These are phyloP conservation scores for Drosophila kanapiae DNA, from an alignment of 1,140 invertebrate genomes.

Conservation along the genomic window DNA sequence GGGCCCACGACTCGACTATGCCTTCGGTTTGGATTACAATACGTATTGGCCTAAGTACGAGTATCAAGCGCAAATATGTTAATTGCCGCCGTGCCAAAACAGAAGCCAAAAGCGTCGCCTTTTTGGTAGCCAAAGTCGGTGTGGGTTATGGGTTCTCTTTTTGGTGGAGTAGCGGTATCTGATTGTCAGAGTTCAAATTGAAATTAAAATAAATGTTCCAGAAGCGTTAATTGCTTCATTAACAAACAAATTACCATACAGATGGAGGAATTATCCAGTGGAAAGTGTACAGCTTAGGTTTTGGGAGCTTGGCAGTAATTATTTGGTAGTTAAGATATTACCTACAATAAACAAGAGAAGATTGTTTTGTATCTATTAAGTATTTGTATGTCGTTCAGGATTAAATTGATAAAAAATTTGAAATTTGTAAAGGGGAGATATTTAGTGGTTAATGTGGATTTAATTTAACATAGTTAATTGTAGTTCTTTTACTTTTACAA, in stretches of 20 bases:
- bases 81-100: slow-evolving; percentile 50
- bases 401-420: not conserved
- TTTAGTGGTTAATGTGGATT: not conserved
- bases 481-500: too few relatives aligned
- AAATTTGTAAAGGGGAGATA: not conserved
- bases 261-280: slow-evolving; percentile 3
- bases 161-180: slow-evolving; percentile 3
- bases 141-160: slow-evolving; percentile 2
- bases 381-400: not conserved
- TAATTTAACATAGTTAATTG: not conserved
- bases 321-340: not conserved
- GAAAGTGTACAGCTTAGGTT: not conserved
- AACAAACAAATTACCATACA: slow-evolving; percentile 34
- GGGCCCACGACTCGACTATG: slow-evolving; percentile 50
- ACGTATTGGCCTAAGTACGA: slow-evolving; percentile 33
- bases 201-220: slow-evolving; percentile 52
- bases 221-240: slow-evolving; percentile 50
- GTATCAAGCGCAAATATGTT: slow-evolving; percentile 54
- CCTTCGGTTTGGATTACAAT: slow-evolving; percentile 32
- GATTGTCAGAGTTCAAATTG: slow-evolving; percentile 42
- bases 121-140: not conserved
- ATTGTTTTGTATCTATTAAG: not conserved
- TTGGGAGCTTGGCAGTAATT: not conserved
- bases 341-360: not conserved
- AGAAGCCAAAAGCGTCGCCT: slow-evolving; percentile 36